A percentile compares a stretch with the other conserved stretches of the same genome.
Conservation (phyloP, 1,140 invertebrate genomes). For the Tetranychus cinnabarinus region DNA sequence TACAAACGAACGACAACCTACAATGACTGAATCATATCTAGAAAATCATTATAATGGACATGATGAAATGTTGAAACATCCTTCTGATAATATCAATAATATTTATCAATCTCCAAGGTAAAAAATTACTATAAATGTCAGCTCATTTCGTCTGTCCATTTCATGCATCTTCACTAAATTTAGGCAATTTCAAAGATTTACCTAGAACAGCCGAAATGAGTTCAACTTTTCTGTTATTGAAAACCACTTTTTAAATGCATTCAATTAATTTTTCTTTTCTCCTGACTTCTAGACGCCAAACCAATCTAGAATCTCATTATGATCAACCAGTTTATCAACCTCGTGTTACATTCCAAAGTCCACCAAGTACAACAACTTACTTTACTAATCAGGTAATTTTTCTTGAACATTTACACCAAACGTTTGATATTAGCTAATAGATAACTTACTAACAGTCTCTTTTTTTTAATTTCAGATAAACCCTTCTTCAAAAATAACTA, state of each 20-base stretch:
- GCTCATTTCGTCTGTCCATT: background rate
- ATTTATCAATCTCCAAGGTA: too few species aligned
- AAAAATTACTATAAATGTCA: background rate
- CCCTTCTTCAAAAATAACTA: background rate
- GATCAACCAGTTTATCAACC: background rate
- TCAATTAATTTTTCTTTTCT: too few species aligned
- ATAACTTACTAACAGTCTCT: background rate
- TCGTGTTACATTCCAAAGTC: slow-evolving; percentile 6
- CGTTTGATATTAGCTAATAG: background rate
- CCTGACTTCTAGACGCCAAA: background rate
- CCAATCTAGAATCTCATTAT: background rate
- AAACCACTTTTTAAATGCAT: too few species aligned
- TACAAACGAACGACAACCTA: background rate
- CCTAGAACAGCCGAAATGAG: too few species aligned
- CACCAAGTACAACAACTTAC: slow-evolving; percentile 6
- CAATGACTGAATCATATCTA: background rate
- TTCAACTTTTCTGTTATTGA: too few species aligned
- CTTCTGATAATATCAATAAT: too few species aligned
- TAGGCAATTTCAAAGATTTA: too few species aligned
- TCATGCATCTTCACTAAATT: background rate
- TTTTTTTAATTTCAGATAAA: background rate
- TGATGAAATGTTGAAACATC: background rate
- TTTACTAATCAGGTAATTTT: background rate
- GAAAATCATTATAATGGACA: background rate
- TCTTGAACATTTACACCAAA: background rate